Percentiles rank a stretch among this genome's conserved stretches.
These are phyloP conservation scores for Contarinia nasturtii DNA, from an alignment of 1,140 invertebrate genomes.

Conservation along the genomic window DNA sequence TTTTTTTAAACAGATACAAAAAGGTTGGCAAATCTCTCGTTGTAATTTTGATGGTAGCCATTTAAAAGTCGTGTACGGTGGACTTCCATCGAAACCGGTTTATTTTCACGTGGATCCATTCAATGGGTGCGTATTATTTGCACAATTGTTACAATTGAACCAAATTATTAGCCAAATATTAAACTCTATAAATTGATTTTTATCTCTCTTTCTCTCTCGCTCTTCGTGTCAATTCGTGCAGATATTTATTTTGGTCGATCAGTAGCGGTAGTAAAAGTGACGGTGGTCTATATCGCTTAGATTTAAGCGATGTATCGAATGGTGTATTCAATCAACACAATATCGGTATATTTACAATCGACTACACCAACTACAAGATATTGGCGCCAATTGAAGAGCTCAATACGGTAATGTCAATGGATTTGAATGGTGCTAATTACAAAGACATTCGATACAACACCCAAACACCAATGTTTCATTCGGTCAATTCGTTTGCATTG, in stretches of 20 bases:
- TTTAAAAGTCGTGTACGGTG: slow-evolving; percentile 42
- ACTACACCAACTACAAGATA: slow-evolving; percentile 54
- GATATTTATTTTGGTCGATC: slow-evolving; percentile 65
- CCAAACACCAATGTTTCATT: slow-evolving; percentile 52
- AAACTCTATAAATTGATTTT: background rate
- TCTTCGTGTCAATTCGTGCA: slow-evolving; percentile 17
- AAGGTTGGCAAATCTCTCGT: slow-evolving; percentile 47
- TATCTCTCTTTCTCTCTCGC: slow-evolving; percentile 1
- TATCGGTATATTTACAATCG: slow-evolving; percentile 54
- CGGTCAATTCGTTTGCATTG: slow-evolving; percentile 54
- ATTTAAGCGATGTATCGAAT: slow-evolving; percentile 52
- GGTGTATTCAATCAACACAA: slow-evolving; percentile 40
- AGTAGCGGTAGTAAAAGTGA: slow-evolving; percentile 21
- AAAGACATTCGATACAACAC: slow-evolving; percentile 52
- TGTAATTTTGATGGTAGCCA: slow-evolving; percentile 51
- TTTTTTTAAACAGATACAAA: slow-evolving; percentile 7
- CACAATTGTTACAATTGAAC: no score
- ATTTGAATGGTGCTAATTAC: slow-evolving; percentile 52
- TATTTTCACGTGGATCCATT: slow-evolving; percentile 80
- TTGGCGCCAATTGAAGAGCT: slow-evolving; percentile 49
- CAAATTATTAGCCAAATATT: background rate
- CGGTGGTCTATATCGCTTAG: slow-evolving; percentile 54
- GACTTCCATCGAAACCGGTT: slow-evolving; percentile 40
- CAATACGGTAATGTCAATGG: slow-evolving; percentile 62
- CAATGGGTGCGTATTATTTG: slow-evolving; percentile 46